Percentiles rank a stretch among this genome's conserved stretches.
These are phyloP conservation scores for Drosophila paranaensis DNA, from an alignment of 2,888 invertebrate genomes.

Conservation along the genomic window DNA sequence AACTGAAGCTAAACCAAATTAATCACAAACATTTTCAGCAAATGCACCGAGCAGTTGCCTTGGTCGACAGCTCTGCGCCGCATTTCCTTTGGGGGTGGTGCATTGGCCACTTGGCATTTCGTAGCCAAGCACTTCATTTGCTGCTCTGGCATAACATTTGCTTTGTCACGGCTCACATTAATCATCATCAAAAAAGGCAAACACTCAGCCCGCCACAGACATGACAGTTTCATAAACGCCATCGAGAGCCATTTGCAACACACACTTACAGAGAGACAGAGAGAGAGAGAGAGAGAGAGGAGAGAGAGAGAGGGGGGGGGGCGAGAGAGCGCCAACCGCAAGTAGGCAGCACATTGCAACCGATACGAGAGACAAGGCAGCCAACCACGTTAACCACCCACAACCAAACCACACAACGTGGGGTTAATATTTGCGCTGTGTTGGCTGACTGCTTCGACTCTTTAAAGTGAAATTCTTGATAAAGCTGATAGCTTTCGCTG, in stretches of 20 bases:
- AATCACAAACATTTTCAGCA: slow-evolving; percentile 35
- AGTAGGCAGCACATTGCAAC: slow-evolving; percentile 69
- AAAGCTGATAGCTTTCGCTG: slow-evolving; percentile 63
- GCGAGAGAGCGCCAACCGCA: slow-evolving; percentile 44
- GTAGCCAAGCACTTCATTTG: slow-evolving; percentile 55
- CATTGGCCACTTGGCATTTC: slow-evolving; percentile 23
- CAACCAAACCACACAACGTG: slow-evolving; percentile 57
- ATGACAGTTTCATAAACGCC: slow-evolving; percentile 75
- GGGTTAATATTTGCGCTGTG: slow-evolving; percentile 58
- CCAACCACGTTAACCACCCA: slow-evolving; percentile 8
- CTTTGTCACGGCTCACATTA: slow-evolving; percentile 77
- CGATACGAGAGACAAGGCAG: slow-evolving; percentile 41
- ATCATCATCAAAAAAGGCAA: slow-evolving; percentile 69
- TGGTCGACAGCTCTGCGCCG: slow-evolving; percentile 20
- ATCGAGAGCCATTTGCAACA: slow-evolving; percentile 66
- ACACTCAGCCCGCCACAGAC: slow-evolving; percentile 25
- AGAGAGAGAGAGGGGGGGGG: too few species aligned
- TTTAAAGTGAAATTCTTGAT: slow-evolving; percentile 63
- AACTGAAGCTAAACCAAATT: slow-evolving; percentile 36
- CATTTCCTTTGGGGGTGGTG: slow-evolving; percentile 14
- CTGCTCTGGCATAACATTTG: slow-evolving; percentile 62
- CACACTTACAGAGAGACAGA: not conserved
- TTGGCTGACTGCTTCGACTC: slow-evolving; percentile 9
- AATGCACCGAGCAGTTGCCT: slow-evolving; percentile 41
- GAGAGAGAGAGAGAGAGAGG: not conserved